Base-by-base conservation (phyloP, 2,888 invertebrate species). In the Drosophila koepferae region DNA sequence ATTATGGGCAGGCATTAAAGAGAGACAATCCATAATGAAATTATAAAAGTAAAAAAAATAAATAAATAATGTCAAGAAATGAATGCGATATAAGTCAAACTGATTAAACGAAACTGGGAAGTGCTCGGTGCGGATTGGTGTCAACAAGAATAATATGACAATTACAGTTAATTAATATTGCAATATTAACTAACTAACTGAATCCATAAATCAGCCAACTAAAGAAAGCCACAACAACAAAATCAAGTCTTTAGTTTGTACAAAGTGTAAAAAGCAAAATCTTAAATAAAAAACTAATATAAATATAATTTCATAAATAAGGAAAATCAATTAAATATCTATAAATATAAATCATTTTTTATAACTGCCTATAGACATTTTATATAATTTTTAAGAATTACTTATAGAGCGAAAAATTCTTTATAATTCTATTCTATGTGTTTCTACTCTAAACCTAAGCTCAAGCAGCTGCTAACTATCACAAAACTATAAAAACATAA, bases 1-100 rank as follows among this genome's bases (percentile, higher is more conserved):
- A 88, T 88, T 88, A 83, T 85, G 84, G 72, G 63, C 84, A 79
- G 81, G 82, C 87, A 87, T 87, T 87, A 88, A 86, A 71, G 63
- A 71, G 67, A 83, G 81, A 85, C 88, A 85, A 79, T 80, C 86
- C 72, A 85, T 88, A 85, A 86, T 85, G 80, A 88, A 85, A 88
- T 88, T 83, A 83, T 83, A 87, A 75, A 85, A 38, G 10, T 36
- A 2, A 34, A 9, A 46, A 46, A 85, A 53, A 23, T 2, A 85
- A 28, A 5, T 82, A 20, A 20, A 2, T 20, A 72, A 72, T 62
- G 44, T 78, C 67, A 72, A 72, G 60, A 71, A 78, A 68, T 64
- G 58, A 34, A 73, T n/a, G 34, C 48, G 20, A 56, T 61, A 74
- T 73, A 77, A 69, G 60, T 49, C 49, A 54, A 62, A 44, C 34